Conservation (phyloP, 2,888 invertebrate species). For the Diogma glabrata region DNA sequence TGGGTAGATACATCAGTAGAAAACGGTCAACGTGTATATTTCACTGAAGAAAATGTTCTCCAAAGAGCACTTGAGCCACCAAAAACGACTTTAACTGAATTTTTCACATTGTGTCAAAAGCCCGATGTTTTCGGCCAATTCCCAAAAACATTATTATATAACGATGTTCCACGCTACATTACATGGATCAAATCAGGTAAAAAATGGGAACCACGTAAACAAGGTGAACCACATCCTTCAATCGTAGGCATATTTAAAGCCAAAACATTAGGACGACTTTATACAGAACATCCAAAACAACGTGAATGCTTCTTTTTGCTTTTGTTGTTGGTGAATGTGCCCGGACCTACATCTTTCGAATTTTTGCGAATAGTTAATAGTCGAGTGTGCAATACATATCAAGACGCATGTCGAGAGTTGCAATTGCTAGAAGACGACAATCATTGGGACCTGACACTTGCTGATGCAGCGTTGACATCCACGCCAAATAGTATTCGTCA, state of each 20-base stretch:
- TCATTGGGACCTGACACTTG: conserved; percentile 20
- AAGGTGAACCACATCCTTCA: background rate
- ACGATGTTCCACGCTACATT: background rate
- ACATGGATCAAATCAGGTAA: background rate
- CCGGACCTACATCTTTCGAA: background rate
- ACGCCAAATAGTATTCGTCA: background rate
- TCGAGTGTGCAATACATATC: background rate
- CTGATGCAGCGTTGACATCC: conserved; percentile 15
- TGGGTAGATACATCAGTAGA: background rate
- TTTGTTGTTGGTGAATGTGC: background rate
- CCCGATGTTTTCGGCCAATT: background rate
- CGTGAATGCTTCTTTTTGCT: background rate
- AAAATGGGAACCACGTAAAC: background rate
- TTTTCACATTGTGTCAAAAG: background rate
- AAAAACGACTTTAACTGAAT: conserved; percentile 3
- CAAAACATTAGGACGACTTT: background rate
- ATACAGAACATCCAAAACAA: background rate
- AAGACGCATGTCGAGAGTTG: too few relatives aligned
- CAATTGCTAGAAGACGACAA: too few relatives aligned
- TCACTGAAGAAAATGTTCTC: background rate
- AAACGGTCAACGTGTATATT: background rate
- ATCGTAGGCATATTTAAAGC: background rate
- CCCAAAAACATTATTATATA: background rate
- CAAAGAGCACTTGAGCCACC: background rate
- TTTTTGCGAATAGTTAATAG: background rate